These are phyloP conservation scores for Galago senegalensis DNA, from an alignment of 2,797 vertebrate genomes.

Conservation along the genomic window DNA sequence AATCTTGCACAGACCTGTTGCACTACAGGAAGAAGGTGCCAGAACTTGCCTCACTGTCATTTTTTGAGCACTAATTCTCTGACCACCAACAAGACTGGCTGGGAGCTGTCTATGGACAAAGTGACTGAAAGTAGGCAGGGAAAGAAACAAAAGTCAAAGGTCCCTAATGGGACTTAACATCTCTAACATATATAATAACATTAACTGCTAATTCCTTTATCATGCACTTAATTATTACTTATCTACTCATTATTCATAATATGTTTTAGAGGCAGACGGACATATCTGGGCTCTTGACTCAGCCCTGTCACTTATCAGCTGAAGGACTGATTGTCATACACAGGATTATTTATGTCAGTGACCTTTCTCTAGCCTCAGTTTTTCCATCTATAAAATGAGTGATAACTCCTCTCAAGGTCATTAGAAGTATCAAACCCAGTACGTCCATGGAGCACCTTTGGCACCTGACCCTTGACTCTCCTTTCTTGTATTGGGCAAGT, in stretches of 20 bases:
- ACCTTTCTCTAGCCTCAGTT: background rate
- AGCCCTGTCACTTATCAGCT: background rate
- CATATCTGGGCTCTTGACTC: background rate
- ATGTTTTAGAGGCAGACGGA: background rate
- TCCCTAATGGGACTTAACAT: background rate
- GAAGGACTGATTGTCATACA: background rate
- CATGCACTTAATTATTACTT: background rate
- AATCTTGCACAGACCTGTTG: background rate
- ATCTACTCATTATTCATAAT: background rate
- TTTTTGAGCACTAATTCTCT: slow-evolving; percentile 28
- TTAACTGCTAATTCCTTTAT: background rate
- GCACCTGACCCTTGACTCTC: background rate
- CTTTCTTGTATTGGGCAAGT: background rate
- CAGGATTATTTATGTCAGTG: too few species aligned
- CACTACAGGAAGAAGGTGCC: background rate
- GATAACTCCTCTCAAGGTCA: background rate
- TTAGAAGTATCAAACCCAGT: background rate
- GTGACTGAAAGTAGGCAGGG: background rate
- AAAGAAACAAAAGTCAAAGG: background rate
- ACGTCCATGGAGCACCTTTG: background rate
- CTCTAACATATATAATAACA: background rate
- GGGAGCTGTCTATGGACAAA: background rate
- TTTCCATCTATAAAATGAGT: background rate
- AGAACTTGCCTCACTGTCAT: background rate
- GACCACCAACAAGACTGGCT: background rate